Conservation (phyloP, 2,797 vertebrate species). For the Spondyliosoma cantharus region DNA sequence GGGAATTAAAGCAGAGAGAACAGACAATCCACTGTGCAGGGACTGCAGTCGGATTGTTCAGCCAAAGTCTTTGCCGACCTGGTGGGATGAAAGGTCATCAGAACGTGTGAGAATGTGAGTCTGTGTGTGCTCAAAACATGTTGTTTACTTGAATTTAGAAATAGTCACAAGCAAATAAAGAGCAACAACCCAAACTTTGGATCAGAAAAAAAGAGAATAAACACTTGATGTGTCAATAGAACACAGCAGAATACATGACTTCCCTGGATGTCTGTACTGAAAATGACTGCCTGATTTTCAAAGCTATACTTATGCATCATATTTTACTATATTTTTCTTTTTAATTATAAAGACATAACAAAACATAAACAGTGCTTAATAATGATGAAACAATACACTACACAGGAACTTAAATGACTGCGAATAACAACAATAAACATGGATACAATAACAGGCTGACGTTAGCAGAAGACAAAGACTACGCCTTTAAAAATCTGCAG, state of each 20-base stretch:
- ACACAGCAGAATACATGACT: background rate
- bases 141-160: background rate
- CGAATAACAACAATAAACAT: background rate
- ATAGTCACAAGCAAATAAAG: background rate
- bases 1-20: conserved; percentile 42
- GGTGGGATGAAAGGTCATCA: conserved; percentile 7
- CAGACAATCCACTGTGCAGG: conserved; percentile 11
- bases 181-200: background rate
- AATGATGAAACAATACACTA: no score
- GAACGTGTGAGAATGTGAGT: background rate
- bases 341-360: background rate
- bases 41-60: conserved; percentile 18
- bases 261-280: background rate
- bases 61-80: conserved; percentile 8
- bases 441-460: background rate
- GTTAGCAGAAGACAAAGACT: background rate
- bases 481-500: no score
- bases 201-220: background rate
- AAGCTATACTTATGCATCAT: no score
- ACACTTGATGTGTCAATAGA: background rate
- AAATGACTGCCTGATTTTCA: background rate
- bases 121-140: background rate
- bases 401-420: background rate
- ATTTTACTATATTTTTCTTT: background rate
- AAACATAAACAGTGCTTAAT: background rate